A percentile compares a stretch with the other conserved stretches of the same genome.
phyloP scores from a whole-genome alignment of 2,888 invertebrate genomes.

The Pseudococcus longispinus region DNA sequence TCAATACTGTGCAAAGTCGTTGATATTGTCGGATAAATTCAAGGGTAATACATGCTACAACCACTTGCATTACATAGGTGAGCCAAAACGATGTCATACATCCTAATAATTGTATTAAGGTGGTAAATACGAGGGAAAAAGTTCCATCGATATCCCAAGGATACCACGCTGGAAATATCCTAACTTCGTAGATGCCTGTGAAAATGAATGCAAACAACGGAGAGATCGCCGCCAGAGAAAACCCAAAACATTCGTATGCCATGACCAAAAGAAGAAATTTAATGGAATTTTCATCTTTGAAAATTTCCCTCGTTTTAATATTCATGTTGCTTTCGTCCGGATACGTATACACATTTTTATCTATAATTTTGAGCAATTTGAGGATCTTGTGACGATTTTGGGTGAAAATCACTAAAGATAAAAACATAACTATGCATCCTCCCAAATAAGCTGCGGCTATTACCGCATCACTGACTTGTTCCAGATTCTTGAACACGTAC shows the following conservation, averaged over 20 bases:
- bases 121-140: not conserved
- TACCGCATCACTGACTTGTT: not conserved
- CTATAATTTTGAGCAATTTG: not conserved
- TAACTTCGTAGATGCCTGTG: not conserved
- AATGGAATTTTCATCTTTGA: not conserved
- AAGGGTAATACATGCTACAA: not conserved
- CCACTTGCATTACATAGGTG: not conserved
- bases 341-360: conserved; percentile 5
- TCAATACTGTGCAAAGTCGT: not conserved
- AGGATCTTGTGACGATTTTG: not conserved
- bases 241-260: conserved; percentile 20
- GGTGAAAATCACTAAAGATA: not conserved
- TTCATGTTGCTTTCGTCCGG: not conserved
- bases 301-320: not conserved
- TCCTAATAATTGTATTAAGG: not conserved
- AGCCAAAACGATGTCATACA: conserved; percentile 4
- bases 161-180: conserved; percentile 16
- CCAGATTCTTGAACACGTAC: not conserved
- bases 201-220: not conserved
- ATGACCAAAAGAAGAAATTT: not conserved
- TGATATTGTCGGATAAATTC: conserved; percentile 18
- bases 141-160: not conserved
- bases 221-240: not conserved
- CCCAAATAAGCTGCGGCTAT: not conserved
- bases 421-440: not conserved